Conservation (phyloP, 2,888 invertebrate species). For the Meiosimyza decipiens region DNA sequence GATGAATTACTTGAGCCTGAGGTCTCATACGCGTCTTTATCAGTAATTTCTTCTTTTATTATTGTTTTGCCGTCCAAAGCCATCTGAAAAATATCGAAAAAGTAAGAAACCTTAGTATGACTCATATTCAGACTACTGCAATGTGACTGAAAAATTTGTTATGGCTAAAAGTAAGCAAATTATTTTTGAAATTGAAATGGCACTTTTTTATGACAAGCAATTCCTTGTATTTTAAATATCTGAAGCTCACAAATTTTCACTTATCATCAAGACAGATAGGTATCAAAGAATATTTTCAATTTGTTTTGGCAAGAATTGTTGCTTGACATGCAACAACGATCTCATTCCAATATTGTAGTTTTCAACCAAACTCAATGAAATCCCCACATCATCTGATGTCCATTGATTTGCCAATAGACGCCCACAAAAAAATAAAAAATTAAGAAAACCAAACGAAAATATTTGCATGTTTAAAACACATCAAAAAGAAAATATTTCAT, state of each 20-base stretch:
- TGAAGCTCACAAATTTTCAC: too few relatives aligned
- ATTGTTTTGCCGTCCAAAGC: slow-evolving; percentile 73
- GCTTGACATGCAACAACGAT: slow-evolving; percentile 58
- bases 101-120: slow-evolving; percentile 17
- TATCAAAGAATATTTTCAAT: slow-evolving; percentile 2
- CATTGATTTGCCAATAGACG: too few relatives aligned
- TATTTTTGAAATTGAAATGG: too few relatives aligned
- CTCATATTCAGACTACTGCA: background rate
- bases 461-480: slow-evolving; percentile 12
- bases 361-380: background rate
- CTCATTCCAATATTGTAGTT: background rate
- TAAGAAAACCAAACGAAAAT: background rate
- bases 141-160: too few relatives aligned
- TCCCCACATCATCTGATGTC: background rate
- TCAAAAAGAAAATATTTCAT: background rate
- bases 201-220: too few relatives aligned
- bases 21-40: slow-evolving; percentile 69
- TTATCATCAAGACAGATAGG: too few relatives aligned
- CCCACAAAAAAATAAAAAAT: too few relatives aligned
- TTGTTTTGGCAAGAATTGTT: slow-evolving; percentile 50
- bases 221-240: too few relatives aligned
- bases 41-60: slow-evolving; percentile 72
- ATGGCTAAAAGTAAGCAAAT: too few relatives aligned
- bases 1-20: slow-evolving; percentile 55
- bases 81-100: slow-evolving; percentile 63